Conservation (phyloP, 2,113 vertebrate genomes). For the Cranoglanis bouderius region DNA sequence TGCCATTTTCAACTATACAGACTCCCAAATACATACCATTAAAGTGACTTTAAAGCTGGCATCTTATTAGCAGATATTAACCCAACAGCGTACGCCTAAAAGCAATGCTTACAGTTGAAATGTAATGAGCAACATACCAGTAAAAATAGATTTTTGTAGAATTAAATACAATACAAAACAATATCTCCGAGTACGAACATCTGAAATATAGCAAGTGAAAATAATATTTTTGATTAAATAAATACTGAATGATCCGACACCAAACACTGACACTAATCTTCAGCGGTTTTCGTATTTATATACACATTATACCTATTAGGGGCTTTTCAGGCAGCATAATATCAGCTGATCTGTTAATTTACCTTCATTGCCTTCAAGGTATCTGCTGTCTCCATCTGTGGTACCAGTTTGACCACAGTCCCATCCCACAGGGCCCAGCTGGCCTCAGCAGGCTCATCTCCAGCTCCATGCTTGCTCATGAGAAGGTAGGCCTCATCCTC, state of each 20-base stretch:
- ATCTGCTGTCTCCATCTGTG: slow-evolving; percentile 89
- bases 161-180: background rate
- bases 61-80: background rate
- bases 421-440: slow-evolving; percentile 85
- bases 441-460: slow-evolving; percentile 62
- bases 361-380: slow-evolving; percentile 90
- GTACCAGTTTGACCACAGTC: slow-evolving; percentile 82
- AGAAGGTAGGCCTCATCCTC: slow-evolving; percentile 86
- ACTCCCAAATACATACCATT: background rate
- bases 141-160: background rate
- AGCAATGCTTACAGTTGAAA: background rate
- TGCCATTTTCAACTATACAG: no score
- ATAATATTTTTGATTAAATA: background rate
- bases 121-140: no score
- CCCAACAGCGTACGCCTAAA: background rate
- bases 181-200: background rate
- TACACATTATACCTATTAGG: background rate
- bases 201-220: background rate
- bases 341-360: background rate
- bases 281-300: background rate
- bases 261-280: background rate
- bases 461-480: slow-evolving; percentile 84
- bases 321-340: background rate
- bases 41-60: background rate
- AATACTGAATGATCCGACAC: background rate